Evolutionary conservation across 2,888 invertebrate species (phyloP).

Genomic region (Oconnorella tubifera): DNA sequence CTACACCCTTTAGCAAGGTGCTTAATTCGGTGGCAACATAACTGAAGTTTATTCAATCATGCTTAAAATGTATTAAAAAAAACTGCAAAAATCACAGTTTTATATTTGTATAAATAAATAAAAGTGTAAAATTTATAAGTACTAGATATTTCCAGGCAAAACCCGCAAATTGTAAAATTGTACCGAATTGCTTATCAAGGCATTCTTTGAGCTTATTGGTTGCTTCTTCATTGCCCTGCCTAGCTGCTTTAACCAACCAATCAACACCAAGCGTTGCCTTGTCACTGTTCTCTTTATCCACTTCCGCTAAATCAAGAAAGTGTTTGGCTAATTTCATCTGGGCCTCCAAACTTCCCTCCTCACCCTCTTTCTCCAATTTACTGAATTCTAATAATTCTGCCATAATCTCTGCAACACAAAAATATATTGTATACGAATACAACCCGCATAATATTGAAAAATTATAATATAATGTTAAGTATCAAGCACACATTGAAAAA

Average conservation of each 20-base stretch:
- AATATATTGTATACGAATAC: background rate
- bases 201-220: constrained; percentile 66
- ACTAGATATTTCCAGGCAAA: too few species aligned
- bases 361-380: background rate
- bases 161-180: too few species aligned
- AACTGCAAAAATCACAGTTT: too few species aligned
- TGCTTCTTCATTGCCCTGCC: constrained; percentile 84
- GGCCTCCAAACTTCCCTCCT: constrained; percentile 38
- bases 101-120: too few species aligned
- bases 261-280: constrained; percentile 70
- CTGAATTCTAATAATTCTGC: background rate
- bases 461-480: background rate
- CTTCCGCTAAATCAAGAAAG: constrained; percentile 8
- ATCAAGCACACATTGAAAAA: too few species aligned
- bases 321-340: constrained; percentile 37
- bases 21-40: too few species aligned
- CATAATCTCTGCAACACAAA: background rate
- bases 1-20: too few species aligned
- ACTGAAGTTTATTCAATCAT: too few species aligned
- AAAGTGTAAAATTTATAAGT: too few species aligned
- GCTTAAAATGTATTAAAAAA: too few species aligned
- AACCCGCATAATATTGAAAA: background rate
- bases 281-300: constrained; percentile 3
- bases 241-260: constrained; percentile 88
- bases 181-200: constrained; percentile 43